Evolutionary conservation across 2,113 vertebrate species (phyloP).

Genomic region (Nanger granti): DNA sequence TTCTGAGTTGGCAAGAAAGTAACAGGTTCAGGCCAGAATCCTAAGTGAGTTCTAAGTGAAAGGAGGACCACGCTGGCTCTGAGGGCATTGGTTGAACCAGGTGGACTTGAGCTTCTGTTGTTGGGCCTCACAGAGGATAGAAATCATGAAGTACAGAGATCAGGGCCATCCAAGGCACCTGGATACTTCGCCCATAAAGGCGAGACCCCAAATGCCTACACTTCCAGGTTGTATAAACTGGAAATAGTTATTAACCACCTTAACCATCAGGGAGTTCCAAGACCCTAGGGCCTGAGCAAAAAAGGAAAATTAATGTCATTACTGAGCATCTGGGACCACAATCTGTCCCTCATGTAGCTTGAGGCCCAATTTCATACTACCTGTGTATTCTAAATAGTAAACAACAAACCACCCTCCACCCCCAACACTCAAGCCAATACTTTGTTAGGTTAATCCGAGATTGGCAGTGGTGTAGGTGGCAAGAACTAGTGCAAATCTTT

Average conservation of each 20-base stretch:
- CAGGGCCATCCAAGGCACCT: not conserved
- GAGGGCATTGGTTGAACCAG: not conserved
- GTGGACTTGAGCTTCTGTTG: not conserved
- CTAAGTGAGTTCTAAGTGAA: not conserved
- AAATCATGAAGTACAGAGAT: not conserved
- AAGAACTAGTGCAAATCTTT: not conserved
- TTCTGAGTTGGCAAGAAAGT: conserved; percentile 23
- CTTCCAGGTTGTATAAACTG: not conserved
- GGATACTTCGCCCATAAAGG: not conserved
- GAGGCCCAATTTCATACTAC: not conserved
- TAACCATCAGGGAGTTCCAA: not conserved
- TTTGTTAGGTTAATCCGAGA: not conserved
- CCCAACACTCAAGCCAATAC: not conserved
- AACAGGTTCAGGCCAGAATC: not conserved
- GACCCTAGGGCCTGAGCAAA: not conserved
- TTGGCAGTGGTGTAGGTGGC: not conserved
- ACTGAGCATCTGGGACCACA: not conserved
- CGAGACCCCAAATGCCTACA: not conserved
- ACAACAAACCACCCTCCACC: not conserved
- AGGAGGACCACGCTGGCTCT: not conserved
- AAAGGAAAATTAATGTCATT: not conserved
- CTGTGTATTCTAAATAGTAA: not conserved
- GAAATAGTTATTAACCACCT: not conserved
- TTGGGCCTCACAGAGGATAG: not conserved
- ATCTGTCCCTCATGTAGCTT: not conserved